Evolutionary conservation across 2,888 invertebrate species (phyloP).

Genomic region (Diplazon laetatorius): DNA sequence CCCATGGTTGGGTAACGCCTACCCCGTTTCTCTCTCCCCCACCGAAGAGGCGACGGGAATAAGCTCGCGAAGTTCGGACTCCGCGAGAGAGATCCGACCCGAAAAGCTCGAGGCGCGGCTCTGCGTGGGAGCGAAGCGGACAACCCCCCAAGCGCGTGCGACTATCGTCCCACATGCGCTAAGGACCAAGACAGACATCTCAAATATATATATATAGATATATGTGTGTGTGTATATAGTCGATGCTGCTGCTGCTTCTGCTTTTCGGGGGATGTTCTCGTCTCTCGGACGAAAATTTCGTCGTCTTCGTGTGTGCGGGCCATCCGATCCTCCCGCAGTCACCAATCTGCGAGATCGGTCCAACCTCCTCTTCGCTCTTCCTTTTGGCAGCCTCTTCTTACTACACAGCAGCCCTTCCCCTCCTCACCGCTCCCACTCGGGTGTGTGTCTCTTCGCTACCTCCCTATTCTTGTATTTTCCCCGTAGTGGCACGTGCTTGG

Average conservation of each 20-base stretch:
- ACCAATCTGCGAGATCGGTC: constrained; percentile 50
- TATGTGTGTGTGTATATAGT: neutral
- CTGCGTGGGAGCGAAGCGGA: neutral
- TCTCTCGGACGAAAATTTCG: constrained; percentile 20
- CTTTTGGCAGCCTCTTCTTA: neutral
- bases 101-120: neutral
- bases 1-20: constrained; percentile 58
- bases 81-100: constrained; percentile 42
- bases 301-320: neutral
- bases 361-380: constrained; percentile 31
- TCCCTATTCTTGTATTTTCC: constrained; percentile 45
- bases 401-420: constrained; percentile 6
- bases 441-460: constrained; percentile 23
- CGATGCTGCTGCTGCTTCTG: constrained; percentile 4
- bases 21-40: constrained; percentile 54
- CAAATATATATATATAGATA: constrained; percentile 36
- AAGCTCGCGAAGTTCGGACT: constrained; percentile 59
- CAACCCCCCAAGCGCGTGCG: too few species aligned
- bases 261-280: constrained; percentile 7
- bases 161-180: constrained; percentile 42
- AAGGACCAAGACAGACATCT: constrained; percentile 44
- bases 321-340: constrained; percentile 14
- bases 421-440: constrained; percentile 2
- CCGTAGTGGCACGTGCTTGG: constrained; percentile 52
- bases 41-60: constrained; percentile 19